Evolutionary conservation across 2,797 vertebrate genomes (phyloP).

Genomic region (Ptychadena robeensis): DNA sequence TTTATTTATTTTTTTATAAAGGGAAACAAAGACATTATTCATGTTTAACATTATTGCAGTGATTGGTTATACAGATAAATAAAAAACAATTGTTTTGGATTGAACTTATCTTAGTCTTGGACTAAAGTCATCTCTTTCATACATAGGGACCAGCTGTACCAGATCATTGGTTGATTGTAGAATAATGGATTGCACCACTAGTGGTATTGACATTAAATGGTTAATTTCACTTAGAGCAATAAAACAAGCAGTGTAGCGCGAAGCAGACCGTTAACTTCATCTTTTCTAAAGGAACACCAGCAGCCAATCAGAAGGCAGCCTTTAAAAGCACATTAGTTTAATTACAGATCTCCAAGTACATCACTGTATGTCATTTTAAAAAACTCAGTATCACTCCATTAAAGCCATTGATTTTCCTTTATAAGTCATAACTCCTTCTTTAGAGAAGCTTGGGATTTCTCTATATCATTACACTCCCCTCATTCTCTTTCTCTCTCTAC

Average conservation of each 20-base stretch:
- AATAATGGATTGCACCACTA: not conserved
- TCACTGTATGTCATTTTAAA: slow-evolving; percentile 61
- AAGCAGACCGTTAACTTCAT: slow-evolving; percentile 57
- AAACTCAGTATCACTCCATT: slow-evolving; percentile 63
- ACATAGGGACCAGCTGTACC: not conserved
- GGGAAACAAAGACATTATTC: too few relatives aligned
- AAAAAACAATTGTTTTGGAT: not conserved
- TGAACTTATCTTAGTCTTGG: too few relatives aligned
- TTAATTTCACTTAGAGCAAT: slow-evolving; percentile 52
- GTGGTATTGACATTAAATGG: slow-evolving; percentile 26
- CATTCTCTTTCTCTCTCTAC: slow-evolving; percentile 4
- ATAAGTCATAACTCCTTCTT: slow-evolving; percentile 62
- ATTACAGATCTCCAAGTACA: slow-evolving; percentile 62
- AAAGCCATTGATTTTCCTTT: slow-evolving; percentile 63
- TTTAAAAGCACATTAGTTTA: slow-evolving; percentile 63
- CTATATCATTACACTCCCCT: slow-evolving; percentile 57
- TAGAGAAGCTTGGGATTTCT: slow-evolving; percentile 57
- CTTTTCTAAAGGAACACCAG: slow-evolving; percentile 54
- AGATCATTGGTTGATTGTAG: slow-evolving; percentile 22
- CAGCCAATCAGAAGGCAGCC: slow-evolving; percentile 57
- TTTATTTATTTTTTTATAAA: too few relatives aligned
- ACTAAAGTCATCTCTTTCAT: not conserved
- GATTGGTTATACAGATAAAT: not conserved
- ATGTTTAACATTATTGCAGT: not conserved
- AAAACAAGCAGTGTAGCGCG: slow-evolving; percentile 53